phyloP scores from a whole-genome alignment of 2,888 invertebrate species.

The Drosophila mercatorum region DNA sequence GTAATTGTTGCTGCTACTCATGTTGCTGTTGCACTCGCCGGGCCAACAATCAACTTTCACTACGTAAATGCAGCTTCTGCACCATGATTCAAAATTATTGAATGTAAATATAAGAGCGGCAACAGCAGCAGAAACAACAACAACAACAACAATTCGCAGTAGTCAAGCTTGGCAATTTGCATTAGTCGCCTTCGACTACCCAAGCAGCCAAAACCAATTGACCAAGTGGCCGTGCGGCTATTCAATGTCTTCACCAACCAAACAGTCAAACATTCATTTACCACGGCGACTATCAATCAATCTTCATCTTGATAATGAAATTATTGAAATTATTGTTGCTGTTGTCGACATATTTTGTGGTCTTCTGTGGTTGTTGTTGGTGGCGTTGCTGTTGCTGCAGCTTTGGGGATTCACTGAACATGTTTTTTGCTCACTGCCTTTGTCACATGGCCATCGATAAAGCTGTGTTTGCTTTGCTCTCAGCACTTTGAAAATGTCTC shows the following conservation, averaged over 20 bases:
- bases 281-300: constrained; percentile 65
- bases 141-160: constrained; percentile 31
- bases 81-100: constrained; percentile 62
- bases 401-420: constrained; percentile 11
- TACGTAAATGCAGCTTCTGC: constrained; percentile 45
- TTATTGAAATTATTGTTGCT: constrained; percentile 66
- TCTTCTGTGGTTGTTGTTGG: too few relatives aligned
- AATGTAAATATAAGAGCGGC: constrained; percentile 48
- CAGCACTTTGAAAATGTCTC: constrained; percentile 18
- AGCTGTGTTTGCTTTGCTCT: constrained; percentile 17
- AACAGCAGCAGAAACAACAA: constrained; percentile 1
- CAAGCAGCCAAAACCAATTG: constrained; percentile 27
- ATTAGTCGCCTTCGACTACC: constrained; percentile 5
- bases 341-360: neutral
- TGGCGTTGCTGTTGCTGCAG: constrained; percentile 1
- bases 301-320: constrained; percentile 79
- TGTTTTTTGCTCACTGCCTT: constrained; percentile 33
- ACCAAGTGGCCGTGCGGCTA: constrained; percentile 38
- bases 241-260: constrained; percentile 34
- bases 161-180: constrained; percentile 35
- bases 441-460: constrained; percentile 59
- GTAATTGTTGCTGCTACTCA: constrained; percentile 25
- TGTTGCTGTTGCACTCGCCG: constrained; percentile 36
- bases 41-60: constrained; percentile 70
- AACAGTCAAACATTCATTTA: constrained; percentile 39